Evolutionary conservation across 2,113 vertebrate genomes (phyloP).

Genomic region (Pterocles burchelli): DNA sequence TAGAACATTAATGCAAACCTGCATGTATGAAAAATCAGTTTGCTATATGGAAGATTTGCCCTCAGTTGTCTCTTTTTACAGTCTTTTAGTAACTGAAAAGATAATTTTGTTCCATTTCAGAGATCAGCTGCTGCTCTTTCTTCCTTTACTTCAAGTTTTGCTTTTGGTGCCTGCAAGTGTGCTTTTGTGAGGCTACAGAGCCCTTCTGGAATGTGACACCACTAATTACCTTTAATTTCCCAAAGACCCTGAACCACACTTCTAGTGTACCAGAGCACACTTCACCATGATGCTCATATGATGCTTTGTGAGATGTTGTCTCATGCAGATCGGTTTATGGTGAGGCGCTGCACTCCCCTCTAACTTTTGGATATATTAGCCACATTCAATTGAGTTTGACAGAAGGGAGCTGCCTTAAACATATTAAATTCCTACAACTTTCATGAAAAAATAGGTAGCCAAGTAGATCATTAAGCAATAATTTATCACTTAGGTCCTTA

Average conservation of each 20-base stretch:
- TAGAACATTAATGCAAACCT: not conserved
- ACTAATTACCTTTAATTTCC: not conserved
- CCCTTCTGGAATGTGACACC: not conserved
- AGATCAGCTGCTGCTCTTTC: not conserved
- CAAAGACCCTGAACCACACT: not conserved
- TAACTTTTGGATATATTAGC: not conserved
- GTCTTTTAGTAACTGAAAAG: not conserved
- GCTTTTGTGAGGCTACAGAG: not conserved
- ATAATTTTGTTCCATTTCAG: not conserved
- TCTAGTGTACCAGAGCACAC: not conserved
- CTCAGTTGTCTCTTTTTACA: not conserved
- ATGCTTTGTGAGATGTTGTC: not conserved
- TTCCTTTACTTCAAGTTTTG: not conserved
- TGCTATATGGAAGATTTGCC: not conserved
- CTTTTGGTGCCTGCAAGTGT: not conserved
- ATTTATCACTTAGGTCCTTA: not conserved
- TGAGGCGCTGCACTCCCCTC: not conserved
- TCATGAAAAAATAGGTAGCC: not conserved
- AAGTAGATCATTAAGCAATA: not conserved
- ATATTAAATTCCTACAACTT: not conserved
- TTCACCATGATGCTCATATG: not conserved
- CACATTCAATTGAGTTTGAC: not conserved
- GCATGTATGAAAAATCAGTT: not conserved
- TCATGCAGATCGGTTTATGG: not conserved
- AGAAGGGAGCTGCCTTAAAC: not conserved